Evolutionary conservation across 2,888 invertebrate genomes (phyloP).

Genomic region (Heliconius ismenius): DNA sequence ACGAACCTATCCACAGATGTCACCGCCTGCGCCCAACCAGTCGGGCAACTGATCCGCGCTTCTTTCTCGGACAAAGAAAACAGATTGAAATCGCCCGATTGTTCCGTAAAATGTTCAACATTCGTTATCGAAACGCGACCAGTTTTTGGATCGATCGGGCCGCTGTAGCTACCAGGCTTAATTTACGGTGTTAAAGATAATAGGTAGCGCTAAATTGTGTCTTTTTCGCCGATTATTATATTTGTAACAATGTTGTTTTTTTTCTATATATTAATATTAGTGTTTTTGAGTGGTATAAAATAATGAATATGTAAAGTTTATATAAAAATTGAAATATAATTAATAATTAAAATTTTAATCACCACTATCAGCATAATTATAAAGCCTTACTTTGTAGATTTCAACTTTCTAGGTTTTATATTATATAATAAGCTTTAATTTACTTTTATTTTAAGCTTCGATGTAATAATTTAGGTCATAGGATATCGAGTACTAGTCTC

Average conservation of each 20-base stretch:
- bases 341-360: background rate
- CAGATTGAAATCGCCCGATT: conserved; percentile 65
- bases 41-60: conserved; percentile 55
- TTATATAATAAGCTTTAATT: background rate
- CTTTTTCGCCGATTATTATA: conserved; percentile 52
- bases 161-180: conserved; percentile 65
- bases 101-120: conserved; percentile 46
- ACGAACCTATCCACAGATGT: conserved; percentile 59
- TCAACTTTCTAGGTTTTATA: background rate
- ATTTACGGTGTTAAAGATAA: conserved; percentile 78
- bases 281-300: too few species aligned
- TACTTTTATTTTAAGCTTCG: conserved; percentile 9
- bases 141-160: conserved; percentile 54
- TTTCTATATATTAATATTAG: background rate
- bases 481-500: conserved; percentile 31
- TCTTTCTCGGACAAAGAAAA: conserved; percentile 74
- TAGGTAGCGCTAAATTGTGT: conserved; percentile 68
- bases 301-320: background rate
- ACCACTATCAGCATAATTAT: background rate
- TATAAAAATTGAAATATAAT: background rate
- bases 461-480: conserved; percentile 32
- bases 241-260: background rate
- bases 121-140: conserved; percentile 50
- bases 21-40: conserved; percentile 52
- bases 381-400: background rate